Percentiles rank a stretch among this genome's conserved stretches.
phyloP scores from a whole-genome alignment of 2,888 invertebrate species.

The Spilosoma lubricipeda region DNA sequence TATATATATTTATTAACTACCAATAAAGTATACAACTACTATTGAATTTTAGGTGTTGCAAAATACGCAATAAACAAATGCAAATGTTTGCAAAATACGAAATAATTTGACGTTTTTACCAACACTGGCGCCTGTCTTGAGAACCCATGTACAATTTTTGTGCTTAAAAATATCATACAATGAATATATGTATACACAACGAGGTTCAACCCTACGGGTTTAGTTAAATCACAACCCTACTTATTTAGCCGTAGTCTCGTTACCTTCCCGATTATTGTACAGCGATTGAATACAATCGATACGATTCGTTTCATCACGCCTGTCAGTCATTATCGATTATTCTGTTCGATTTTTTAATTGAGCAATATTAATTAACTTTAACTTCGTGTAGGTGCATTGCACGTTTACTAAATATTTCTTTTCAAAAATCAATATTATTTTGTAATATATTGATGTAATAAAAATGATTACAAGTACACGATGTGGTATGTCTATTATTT shows the following conservation, averaged over 20 bases:
- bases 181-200: background rate
- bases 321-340: constrained; percentile 25
- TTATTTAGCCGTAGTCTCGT: constrained; percentile 13
- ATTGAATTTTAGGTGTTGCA: too few relatives aligned
- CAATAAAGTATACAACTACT: too few relatives aligned
- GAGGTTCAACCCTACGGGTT: background rate
- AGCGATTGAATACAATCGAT: constrained; percentile 30
- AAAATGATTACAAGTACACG: background rate
- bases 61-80: too few relatives aligned
- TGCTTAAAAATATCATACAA: background rate
- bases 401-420: constrained; percentile 30
- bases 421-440: constrained; percentile 22
- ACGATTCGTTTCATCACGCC: constrained; percentile 38
- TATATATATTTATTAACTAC: too few relatives aligned
- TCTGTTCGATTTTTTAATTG: constrained; percentile 27
- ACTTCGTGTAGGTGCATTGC: constrained; percentile 30
- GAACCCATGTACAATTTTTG: background rate
- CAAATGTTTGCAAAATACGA: background rate
- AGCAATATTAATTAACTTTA: constrained; percentile 42
- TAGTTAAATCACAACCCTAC: constrained; percentile 4
- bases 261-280: constrained; percentile 30
- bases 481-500: background rate
- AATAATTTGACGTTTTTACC: background rate
- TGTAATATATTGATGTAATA: constrained; percentile 23
- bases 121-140: background rate